Conservation (phyloP, 2,888 invertebrate species). For the Drosophila kambysellisi region DNA sequence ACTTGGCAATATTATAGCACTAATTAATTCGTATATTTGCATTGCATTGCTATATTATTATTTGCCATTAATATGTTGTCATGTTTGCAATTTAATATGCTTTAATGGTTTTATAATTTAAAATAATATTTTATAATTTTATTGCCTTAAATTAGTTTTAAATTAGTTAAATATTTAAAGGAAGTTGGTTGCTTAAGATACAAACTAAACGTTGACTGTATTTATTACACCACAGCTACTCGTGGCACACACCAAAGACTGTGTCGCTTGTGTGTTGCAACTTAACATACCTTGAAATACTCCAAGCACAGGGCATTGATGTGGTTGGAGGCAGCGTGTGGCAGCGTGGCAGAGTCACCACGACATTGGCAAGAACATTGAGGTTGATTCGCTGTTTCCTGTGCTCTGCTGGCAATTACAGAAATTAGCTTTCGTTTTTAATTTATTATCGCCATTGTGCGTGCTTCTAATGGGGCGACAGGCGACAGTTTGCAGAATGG, state of each 20-base stretch:
- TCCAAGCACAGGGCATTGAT: slow-evolving; percentile 12
- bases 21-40: not conserved
- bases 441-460: slow-evolving; percentile 78
- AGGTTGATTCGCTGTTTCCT: slow-evolving; percentile 64
- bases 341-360: slow-evolving; percentile 19
- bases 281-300: not conserved
- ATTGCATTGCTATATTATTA: not conserved
- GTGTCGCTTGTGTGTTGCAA: not conserved
- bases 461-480: slow-evolving; percentile 73
- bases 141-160: too few relatives aligned
- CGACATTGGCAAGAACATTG: slow-evolving; percentile 42
- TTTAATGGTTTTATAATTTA: not conserved
- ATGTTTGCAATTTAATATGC: not conserved
- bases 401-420: slow-evolving; percentile 72
- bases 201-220: not conserved
- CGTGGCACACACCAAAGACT: not conserved
- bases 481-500: slow-evolving; percentile 37
- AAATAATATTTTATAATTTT: not conserved
- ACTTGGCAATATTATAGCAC: not conserved
- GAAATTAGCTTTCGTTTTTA: slow-evolving; percentile 81
- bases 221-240: not conserved
- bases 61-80: not conserved
- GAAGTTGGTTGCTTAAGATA: not conserved
- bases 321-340: slow-evolving; percentile 2
- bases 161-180: not conserved